These are phyloP conservation scores for Tragelaphus eurycerus DNA, from an alignment of 2,797 vertebrate genomes.

Conservation along the genomic window DNA sequence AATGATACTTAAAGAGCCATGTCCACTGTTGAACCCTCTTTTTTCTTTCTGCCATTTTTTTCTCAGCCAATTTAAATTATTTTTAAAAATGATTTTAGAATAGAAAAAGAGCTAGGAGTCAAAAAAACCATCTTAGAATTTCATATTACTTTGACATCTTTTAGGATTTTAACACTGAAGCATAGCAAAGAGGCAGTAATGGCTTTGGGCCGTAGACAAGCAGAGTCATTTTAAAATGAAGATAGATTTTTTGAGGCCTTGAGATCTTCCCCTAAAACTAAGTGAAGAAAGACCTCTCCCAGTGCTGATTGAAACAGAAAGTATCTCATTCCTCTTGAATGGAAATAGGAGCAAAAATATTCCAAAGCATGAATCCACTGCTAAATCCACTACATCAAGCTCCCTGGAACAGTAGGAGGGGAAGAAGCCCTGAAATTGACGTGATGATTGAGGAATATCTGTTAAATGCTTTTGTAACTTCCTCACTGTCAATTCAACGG, in stretches of 20 bases:
- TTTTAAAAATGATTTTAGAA: background rate
- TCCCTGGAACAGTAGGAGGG: background rate
- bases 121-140: background rate
- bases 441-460: background rate
- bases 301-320: background rate
- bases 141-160: background rate
- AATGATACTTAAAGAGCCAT: background rate
- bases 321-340: background rate
- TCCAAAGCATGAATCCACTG: background rate
- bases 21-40: background rate
- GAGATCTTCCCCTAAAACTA: background rate
- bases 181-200: background rate
- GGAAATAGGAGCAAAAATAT: background rate
- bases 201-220: background rate
- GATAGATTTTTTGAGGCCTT: background rate
- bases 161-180: slow-evolving; percentile 30
- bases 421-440: background rate
- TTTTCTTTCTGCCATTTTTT: background rate
- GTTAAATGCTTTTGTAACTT: slow-evolving; percentile 32
- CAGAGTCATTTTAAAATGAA: background rate
- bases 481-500: background rate
- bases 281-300: background rate
- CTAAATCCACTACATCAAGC: background rate
- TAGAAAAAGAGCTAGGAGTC: background rate
- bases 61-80: slow-evolving; percentile 24